phyloP scores from a whole-genome alignment of 2,888 invertebrate genomes.

The Cyclophora albipunctata region DNA sequence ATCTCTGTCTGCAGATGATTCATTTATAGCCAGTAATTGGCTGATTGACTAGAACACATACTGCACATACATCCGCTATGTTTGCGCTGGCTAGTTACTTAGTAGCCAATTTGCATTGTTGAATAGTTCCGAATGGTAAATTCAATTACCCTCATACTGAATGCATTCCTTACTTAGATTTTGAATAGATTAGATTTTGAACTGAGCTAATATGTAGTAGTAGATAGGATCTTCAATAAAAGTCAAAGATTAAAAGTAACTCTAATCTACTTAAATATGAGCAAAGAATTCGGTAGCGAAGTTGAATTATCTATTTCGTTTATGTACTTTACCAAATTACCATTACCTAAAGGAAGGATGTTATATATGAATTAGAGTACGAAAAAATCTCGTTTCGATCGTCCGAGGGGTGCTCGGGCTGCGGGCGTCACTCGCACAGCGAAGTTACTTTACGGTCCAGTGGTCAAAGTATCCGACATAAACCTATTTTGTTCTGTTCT shows the following conservation, averaged over 20 bases:
- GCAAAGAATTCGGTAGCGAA: too few species aligned
- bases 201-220: too few species aligned
- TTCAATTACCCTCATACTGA: too few species aligned
- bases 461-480: constrained; percentile 75
- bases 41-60: constrained; percentile 1
- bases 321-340: too few species aligned
- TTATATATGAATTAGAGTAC: not conserved
- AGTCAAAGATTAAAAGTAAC: too few species aligned
- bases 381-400: not conserved
- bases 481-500: constrained; percentile 76
- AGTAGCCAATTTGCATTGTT: not conserved
- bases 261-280: too few species aligned
- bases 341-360: not conserved
- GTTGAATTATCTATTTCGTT: too few species aligned
- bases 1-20: constrained; percentile 33
- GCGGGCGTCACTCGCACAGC: constrained; percentile 56
- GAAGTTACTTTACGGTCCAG: constrained; percentile 72
- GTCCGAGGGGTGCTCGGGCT: constrained; percentile 11
- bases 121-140: not conserved
- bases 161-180: too few species aligned
- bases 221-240: too few species aligned
- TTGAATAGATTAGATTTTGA: too few species aligned
- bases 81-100: not conserved
- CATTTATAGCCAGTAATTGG: constrained; percentile 22
- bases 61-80: not conserved